Evolutionary conservation across 37 sponge, comb jelly and placozoan species (phyloP), one percentile per base, ranked within the genome.

Genomic region (Eunapius fragilis): DNA sequence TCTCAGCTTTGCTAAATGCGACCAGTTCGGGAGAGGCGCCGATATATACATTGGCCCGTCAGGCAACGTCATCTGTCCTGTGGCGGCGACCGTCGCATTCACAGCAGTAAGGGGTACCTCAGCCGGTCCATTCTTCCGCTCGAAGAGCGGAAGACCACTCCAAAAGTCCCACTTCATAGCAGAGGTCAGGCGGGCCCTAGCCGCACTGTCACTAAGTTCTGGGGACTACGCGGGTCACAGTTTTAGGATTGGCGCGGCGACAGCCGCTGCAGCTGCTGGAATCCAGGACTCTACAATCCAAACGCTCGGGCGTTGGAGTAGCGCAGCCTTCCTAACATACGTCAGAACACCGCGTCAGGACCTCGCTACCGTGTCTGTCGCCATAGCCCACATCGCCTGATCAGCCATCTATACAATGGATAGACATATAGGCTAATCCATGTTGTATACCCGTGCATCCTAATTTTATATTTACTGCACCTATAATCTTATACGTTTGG

Each of bases 21-120:
- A 87, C 75, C 87, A 87, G 69, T n/a, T 80, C 31, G 80, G 87
- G 0, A 87, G 80, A 73, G 88, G 82, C 23, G 79, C 37, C 30
- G 31, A 79, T 14, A 34, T 86, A 6, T 79, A 37, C 71, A 32
- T 86, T 14, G 77, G 77, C 76, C 47, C n/a, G n/a, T n/a, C n/a
- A n/a, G n/a, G n/a, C n/a, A n/a, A n/a, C n/a, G n/a, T n/a, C n/a
- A n/a, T n/a, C n/a, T 88, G 88, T 71, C 88, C 82, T 0, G 83
- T 88, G 7, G 50, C 77, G 28, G 82, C 75, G 1, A 67, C 31
- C 10, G 70, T 81, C 17, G 27, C 38, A 32, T 87, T 38, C 70
- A 76, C 75, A 45, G 76, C 69, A 19, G 13, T 26, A 9, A 71
- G 70, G 25, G 77, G 37, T 23, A 25, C 28, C 35, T 14, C n/a